Evolutionary conservation across 1,140 invertebrate genomes (phyloP), one percentile per base, ranked within the genome.

Genomic region (Monomorium pharaonis): DNA sequence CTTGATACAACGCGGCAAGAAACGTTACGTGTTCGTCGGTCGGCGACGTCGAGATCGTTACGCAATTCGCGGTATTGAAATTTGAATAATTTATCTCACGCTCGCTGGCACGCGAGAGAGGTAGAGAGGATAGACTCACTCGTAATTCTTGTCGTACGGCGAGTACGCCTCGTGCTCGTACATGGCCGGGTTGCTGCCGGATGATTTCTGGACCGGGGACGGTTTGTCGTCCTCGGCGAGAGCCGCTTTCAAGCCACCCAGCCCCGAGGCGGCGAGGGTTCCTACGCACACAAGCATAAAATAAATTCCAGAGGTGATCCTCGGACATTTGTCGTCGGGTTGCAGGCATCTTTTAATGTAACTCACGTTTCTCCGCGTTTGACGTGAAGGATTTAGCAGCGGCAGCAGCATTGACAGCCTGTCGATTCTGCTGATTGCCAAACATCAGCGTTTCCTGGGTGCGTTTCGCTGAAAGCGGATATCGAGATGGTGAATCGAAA

Each of bases 371-470:
- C 30, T 95, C 94, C 0, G 91, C 65, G 9, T 75, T 86, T 2
- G 92, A 90, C 7, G 77, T 67, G 44, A 91, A 87, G 12, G 89
- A 86, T 33, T 86, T 74, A 21, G n/a, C n/a, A 4, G 30, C 37
- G 10, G 56, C 63, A n/a, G 63, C 37, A 14, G 63, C 42, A 0
- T 21, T 27, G 21, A 37, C 37, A 3, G 21, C 83, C 18, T 90
- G 90, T 44, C 91, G 92, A 87, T 94, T 95, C 67, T 95, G 95
- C 76, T 95, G 95, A 77, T 95, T 95, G 1, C 95, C 95, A 51
- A 95, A 95, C 93, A 95, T 95, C 60, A 95, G 85, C 42, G 93
- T 90, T 84, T 95, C 95, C 88, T 95, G 94, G 1, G 94, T 91
- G 76, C 94, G 92, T 91, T 95, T 95, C 4, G 91, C 95, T 95